Evolutionary conservation across 2,888 invertebrate genomes (phyloP), one percentile per base, ranked within the genome.

Genomic region (Rhodophaea formosa): DNA sequence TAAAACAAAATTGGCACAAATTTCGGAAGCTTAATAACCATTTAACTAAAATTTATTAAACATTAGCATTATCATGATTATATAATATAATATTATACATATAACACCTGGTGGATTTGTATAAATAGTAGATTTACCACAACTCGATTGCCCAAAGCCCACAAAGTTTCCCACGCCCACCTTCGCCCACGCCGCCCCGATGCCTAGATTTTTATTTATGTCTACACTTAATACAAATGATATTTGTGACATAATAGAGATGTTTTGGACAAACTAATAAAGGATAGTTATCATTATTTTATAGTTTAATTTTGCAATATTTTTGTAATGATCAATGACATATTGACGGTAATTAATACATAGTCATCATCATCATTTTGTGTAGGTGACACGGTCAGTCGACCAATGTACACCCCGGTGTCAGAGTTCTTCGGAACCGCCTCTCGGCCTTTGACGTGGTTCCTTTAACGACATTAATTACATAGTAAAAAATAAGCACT

Each of bases 141-240:
- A 3, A 35, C 10, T 39, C 39, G n/a, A 12, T 12, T 8, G 39
- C 39, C 35, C 12, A 39, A 17, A 17, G 16, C 35, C 35, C 16
- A 8, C 51, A 7, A 1, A 1, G 1, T 35, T 51, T 51, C 51
- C 35, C 51, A 51, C 51, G 59, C 62, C 61, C 61, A 63, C 61
- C 68, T 71, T 69, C 77, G 75, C 71, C 75, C 76, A 59, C 64
- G 46, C 56, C 65, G 70, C 66, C 64, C 64, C 67, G 60, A 54
- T 46, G 60, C 56, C 55, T 51, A 55, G 64, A 15, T 17, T 35
- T 30, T 51, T 51, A 51, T 17, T 51, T 35, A 17, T 51, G 51
- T 51, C 16, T 32, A 0, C 1, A n/a, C 30, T 30, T 30, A 14
- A 16, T 35, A 16, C 5, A 6, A 29, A 14, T 49, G 2, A 3